Base-by-base conservation (phyloP, 2,888 invertebrate genomes). In the Zaprionus obscuricornis region DNA sequence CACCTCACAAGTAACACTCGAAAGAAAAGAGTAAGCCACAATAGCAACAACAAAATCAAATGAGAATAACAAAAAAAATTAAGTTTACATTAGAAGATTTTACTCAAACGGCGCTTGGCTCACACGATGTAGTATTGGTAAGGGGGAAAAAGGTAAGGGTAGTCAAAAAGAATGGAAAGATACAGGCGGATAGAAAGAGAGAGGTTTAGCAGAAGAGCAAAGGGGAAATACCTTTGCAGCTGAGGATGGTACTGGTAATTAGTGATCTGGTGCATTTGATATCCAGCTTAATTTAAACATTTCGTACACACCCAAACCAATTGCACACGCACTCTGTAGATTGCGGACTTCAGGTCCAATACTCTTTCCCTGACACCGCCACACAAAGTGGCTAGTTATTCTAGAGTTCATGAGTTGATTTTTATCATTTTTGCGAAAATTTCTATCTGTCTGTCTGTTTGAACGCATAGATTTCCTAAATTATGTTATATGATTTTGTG, bases 221-320 rank as follows among this genome's bases (percentile, higher is more conserved):
- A 3, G 40, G 17, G 31, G 27, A n/a, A n/a, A n/a, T n/a, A n/a
- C n/a, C 16, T 47, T 36, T 42, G 31, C 26, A 10, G 57, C 51
- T 36, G 52, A 36, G 71, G 74, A 83, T 82, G 83, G 83, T 86
- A 85, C 83, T 83, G 83, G 86, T 87, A 87, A 87, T 87, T 88
- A 88, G 88, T 82, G 88, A 87, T 87, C 87, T 87, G 87, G 87
- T 87, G 88, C 87, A 87, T 87, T 88, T 88, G 88, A 87, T 87
- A 87, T 75, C 81, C 74, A 77, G 84, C 87, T 87, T 83, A 85
- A 83, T 83, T 83, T 83, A 83, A 85, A 85, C 82, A 83, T 83
- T 83, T 84, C 76, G 83, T 83, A 82, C 81, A 85, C 81, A 82
- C 81, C 85, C 81, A 82, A 52, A 17, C 27, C 17, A 8, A 16